A percentile compares a stretch with the other conserved stretches of the same genome.
These are phyloP conservation scores for Polydesmus complanatus DNA, from an alignment of 2,888 invertebrate genomes.

Conservation along the genomic window DNA sequence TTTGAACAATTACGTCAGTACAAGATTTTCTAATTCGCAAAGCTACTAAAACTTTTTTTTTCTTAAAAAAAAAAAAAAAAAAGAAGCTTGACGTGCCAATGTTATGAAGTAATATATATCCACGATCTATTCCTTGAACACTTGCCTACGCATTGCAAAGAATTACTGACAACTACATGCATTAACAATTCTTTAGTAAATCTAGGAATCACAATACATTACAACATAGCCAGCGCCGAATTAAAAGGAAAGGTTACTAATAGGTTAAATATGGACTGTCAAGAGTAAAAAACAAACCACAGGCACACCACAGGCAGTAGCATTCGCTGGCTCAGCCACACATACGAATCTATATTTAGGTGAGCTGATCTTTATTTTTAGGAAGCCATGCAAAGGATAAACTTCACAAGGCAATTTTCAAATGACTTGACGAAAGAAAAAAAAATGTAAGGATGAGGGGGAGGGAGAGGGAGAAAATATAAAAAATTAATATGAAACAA, in stretches of 20 bases:
- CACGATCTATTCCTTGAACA: background rate
- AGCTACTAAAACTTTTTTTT: background rate
- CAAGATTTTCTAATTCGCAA: no score
- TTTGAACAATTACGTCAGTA: background rate
- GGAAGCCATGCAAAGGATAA: background rate
- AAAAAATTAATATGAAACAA: no score
- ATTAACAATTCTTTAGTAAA: no score
- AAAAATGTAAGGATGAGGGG: no score
- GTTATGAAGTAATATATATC: background rate
- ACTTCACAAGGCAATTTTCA: background rate
- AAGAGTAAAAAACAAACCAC: background rate
- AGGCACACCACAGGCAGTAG: background rate
- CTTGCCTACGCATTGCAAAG: background rate
- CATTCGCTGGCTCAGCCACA: background rate
- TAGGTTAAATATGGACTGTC: background rate
- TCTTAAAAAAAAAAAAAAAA: background rate
- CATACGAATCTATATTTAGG: background rate
- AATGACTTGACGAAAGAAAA: no score
- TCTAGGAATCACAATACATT: no score
- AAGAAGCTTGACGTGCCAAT: background rate
- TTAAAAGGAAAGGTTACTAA: background rate
- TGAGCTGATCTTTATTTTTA: background rate
- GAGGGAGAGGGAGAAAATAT: no score
- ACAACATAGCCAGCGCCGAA: no score
- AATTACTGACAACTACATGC: no score